Evolutionary conservation across 2,888 invertebrate genomes (phyloP), one percentile per base, ranked within the genome.

Genomic region (Ochlodes sylvanus): DNA sequence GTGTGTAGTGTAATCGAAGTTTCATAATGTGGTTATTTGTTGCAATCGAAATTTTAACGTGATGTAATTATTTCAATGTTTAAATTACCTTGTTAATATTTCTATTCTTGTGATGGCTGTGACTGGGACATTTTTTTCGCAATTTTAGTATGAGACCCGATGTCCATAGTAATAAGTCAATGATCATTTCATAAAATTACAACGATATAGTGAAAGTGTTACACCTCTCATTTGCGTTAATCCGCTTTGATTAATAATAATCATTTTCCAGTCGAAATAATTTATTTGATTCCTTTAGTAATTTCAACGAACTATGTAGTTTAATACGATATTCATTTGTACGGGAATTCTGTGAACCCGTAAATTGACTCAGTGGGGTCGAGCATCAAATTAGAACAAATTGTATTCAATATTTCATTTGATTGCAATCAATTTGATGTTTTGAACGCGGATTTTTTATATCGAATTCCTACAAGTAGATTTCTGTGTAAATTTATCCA

Each of bases 351-450:
- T n/a, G 21, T 58, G 27, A 44, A 44, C 27, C 42, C 41, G 58
- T 21, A 19, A 44, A 58, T 58, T 58, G 58, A 21, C 12, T 44
- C 27, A 21, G 27, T 58, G 38, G 19, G 19, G 57, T 41, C 19
- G 5, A 57, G 57, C 32, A 57, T 19, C 57, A 57, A 57, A 57
- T 57, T 38, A 57, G 41, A 57, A 57, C 57, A 41, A 57, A 38
- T 57, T 57, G 19, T 14, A 41, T 41, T 57, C 4, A 34, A 38
- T 9, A 17, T 15, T 15, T 17, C 15, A 47, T 47, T 47, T 47
- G 7, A 9, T 47, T 47, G 47, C 17, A 47, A 17, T 5, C 14
- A 12, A 42, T 42, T 42, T 12, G n/a, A 42, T 10, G n/a, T n/a
- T 42, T 42, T 42, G 12, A 42, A 42, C 42, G 14, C n/a, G 42